phyloP scores from a whole-genome alignment of 2,113 vertebrate species.

The Etia nguti region DNA sequence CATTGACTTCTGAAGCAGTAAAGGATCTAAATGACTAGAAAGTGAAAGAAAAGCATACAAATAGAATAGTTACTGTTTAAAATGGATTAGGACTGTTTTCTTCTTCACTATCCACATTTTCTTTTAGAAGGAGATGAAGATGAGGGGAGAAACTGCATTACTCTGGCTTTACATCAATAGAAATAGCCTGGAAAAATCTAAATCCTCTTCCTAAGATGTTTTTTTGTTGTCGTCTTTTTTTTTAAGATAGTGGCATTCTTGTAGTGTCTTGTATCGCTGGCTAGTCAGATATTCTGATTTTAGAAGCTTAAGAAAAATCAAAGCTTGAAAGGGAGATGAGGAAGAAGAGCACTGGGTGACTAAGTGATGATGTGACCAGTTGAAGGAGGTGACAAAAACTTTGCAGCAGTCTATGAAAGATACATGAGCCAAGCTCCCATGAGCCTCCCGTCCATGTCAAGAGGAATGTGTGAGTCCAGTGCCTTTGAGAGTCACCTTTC shows the following conservation, averaged over 20 bases:
- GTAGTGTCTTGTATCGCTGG: not conserved
- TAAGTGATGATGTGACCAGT: not conserved
- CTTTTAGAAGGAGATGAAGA: not conserved
- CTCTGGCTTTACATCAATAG: not conserved
- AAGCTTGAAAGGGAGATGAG: not conserved
- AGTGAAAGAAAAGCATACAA: not conserved
- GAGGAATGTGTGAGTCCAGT: not conserved
- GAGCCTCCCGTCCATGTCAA: not conserved
- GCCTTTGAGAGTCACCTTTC: not conserved
- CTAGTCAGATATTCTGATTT: not conserved
- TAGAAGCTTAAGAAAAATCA: not conserved
- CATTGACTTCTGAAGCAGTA: not conserved
- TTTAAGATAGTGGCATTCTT: not conserved
- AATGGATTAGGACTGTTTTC: not conserved
- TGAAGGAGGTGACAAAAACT: slow-evolving; percentile 8
- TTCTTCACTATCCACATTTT: not conserved
- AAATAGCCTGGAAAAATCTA: not conserved
- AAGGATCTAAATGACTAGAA: not conserved
- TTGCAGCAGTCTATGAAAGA: slow-evolving; percentile 45
- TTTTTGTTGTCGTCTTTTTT: not conserved
- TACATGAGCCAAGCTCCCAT: slow-evolving; percentile 23
- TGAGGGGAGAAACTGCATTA: not conserved
- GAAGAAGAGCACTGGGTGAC: not conserved
- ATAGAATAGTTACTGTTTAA: not conserved
- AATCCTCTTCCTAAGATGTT: not conserved